Conservation (phyloP, 2,113 vertebrate species). For the Bos taurus region DNA sequence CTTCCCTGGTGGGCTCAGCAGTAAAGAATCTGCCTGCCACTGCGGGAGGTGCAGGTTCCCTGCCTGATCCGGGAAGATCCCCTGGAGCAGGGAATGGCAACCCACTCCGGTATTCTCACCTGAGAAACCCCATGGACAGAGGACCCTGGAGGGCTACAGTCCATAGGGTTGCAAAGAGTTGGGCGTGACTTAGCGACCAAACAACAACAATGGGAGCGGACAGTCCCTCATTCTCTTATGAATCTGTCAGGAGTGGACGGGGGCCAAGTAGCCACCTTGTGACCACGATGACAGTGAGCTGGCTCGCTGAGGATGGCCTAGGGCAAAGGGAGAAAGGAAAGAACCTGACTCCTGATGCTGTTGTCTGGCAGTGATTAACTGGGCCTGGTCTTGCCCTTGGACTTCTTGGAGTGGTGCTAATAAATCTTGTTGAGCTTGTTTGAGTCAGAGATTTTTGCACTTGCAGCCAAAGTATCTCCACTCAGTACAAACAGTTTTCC, state of each 20-base stretch:
- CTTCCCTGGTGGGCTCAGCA: neutral
- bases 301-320: neutral
- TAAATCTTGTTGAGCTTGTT: neutral
- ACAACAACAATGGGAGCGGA: neutral
- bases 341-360: rapidly evolving
- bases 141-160: neutral
- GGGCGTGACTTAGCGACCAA: rapidly evolving
- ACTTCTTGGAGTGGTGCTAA: neutral
- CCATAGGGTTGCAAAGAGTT: neutral
- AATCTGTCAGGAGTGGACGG: neutral
- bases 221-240: neutral
- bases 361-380: neutral
- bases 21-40: neutral
- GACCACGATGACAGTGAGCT: neutral
- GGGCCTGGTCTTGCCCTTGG: neutral
- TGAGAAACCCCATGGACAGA: neutral
- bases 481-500: neutral
- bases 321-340: neutral
- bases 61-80: neutral
- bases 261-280: neutral
- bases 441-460: neutral
- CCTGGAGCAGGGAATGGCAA: neutral
- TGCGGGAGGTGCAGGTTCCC: neutral
- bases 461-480: neutral
- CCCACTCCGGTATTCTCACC: neutral